phyloP scores from a whole-genome alignment of 2,797 vertebrate genomes.

The Podarcis lilfordi region DNA sequence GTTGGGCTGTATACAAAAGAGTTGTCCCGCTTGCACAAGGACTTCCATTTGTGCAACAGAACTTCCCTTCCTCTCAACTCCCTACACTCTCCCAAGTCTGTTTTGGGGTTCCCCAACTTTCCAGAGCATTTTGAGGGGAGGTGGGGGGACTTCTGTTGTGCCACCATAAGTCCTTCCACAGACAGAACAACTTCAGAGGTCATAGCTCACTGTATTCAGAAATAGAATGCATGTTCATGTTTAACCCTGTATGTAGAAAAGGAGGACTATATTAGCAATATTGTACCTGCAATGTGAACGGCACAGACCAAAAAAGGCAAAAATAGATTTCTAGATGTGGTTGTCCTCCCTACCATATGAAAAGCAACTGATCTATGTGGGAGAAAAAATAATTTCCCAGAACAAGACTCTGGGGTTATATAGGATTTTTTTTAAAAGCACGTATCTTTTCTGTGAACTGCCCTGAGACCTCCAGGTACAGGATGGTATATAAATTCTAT shows the following conservation, averaged over 20 bases:
- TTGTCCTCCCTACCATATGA: background rate
- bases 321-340: background rate
- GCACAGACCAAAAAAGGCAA: background rate
- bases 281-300: slow-evolving; percentile 22
- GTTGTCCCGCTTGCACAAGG: no score
- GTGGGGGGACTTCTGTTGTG: no score
- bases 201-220: slow-evolving; percentile 14
- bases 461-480: no score
- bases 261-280: background rate
- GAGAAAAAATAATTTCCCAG: background rate
- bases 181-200: no score
- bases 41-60: no score
- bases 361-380: background rate
- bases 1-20: background rate
- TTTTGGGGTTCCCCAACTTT: no score
- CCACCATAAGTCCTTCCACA: no score
- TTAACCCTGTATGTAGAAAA: background rate
- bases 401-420: background rate
- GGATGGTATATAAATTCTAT: no score
- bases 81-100: no score
- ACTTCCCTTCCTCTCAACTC: no score
- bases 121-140: no score
- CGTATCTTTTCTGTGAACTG: no score
- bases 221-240: background rate
- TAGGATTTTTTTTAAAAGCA: background rate